phyloP scores from a whole-genome alignment of 2,797 vertebrate genomes.

The Neomorphus geoffroyi region DNA sequence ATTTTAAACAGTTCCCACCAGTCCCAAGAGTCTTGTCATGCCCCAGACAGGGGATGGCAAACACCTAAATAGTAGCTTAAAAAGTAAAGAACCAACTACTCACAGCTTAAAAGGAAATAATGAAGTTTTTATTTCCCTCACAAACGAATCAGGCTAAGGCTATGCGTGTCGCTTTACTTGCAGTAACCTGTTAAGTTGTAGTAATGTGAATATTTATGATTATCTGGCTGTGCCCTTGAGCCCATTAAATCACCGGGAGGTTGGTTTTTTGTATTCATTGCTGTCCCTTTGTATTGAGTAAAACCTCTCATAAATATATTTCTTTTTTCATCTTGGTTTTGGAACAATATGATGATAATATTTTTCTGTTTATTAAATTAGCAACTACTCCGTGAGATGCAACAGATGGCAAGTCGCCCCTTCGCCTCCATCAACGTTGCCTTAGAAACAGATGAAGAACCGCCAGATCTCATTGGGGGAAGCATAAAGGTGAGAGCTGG shows the following conservation, averaged over 20 bases:
- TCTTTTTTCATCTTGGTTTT: neutral
- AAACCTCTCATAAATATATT: neutral
- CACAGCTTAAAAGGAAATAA: no score
- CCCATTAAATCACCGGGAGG: neutral
- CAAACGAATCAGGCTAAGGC: neutral
- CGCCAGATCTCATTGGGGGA: conserved; percentile 97
- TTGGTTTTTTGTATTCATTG: neutral
- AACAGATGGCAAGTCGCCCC: conserved; percentile 99
- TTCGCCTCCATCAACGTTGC: conserved; percentile 98
- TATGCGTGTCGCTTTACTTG: neutral
- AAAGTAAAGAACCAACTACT: neutral
- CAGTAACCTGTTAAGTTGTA: neutral
- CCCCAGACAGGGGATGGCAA: neutral
- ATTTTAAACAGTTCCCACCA: neutral
- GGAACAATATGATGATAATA: neutral
- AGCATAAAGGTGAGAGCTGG: conserved; percentile 92
- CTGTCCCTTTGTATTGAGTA: neutral
- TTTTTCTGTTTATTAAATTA: conserved; percentile 71
- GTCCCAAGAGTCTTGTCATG: neutral
- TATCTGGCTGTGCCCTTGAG: neutral
- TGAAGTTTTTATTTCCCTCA: neutral
- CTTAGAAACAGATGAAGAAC: conserved; percentile 97
- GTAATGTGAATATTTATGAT: neutral
- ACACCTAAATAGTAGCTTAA: neutral
- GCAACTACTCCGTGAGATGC: conserved; percentile 99